Evolutionary conservation across 1,140 invertebrate genomes (phyloP).

Genomic region (Pseudomyrmex flavicornis): DNA sequence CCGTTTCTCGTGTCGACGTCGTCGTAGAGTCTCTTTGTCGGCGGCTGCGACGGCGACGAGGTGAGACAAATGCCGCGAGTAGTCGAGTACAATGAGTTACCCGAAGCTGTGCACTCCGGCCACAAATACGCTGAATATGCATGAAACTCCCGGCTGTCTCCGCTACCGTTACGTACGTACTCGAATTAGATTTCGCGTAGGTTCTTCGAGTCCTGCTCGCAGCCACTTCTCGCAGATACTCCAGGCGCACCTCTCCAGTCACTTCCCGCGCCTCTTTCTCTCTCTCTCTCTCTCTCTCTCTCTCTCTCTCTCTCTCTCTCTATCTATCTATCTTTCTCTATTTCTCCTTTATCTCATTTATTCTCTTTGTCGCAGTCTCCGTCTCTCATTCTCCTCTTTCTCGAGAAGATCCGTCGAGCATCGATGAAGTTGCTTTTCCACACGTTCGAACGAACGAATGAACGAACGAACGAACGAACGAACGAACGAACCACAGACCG

Average conservation of each 20-base stretch:
- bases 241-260: conserved; percentile 51
- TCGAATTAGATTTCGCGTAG: conserved; percentile 81
- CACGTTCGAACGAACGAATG: conserved; percentile 28
- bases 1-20: conserved; percentile 31
- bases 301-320: not conserved
- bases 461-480: not conserved
- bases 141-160: conserved; percentile 74
- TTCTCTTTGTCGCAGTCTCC: not conserved
- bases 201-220: conserved; percentile 76
- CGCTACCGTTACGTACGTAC: conserved; percentile 75
- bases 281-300: too few species aligned
- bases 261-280: conserved; percentile 31
- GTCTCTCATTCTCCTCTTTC: not conserved
- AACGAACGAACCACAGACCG: conserved; percentile 13
- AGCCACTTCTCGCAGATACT: conserved; percentile 73
- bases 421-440: conserved; percentile 34
- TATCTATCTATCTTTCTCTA: too few species aligned
- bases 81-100: conserved; percentile 80
- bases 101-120: conserved; percentile 68
- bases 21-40: not conserved
- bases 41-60: not conserved
- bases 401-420: conserved; percentile 2
- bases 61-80: conserved; percentile 61
- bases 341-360: not conserved
- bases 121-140: conserved; percentile 83